A percentile compares a stretch with the other conserved stretches of the same genome.
These are phyloP conservation scores for Eustalomyia histrio DNA, from an alignment of 2,888 invertebrate species.

Conservation along the genomic window DNA sequence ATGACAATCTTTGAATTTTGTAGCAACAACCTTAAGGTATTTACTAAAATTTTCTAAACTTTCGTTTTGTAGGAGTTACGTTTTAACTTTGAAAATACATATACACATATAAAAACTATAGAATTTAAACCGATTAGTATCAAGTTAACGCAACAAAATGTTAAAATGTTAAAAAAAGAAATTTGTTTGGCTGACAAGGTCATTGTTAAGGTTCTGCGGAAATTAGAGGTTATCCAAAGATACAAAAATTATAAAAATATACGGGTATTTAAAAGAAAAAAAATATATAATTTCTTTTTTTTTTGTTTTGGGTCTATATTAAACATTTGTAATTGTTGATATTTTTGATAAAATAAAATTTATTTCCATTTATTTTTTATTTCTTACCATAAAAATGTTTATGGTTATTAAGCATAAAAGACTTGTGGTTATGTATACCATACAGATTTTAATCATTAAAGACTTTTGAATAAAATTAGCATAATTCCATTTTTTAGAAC, in stretches of 20 bases:
- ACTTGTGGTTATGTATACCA: conserved; percentile 28
- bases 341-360: background rate
- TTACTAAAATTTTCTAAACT: conserved; percentile 30
- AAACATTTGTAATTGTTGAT: background rate
- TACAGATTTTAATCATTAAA: conserved; percentile 32
- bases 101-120: conserved; percentile 10
- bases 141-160: background rate
- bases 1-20: conserved; percentile 26
- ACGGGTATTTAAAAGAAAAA: background rate
- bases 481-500: conserved; percentile 15
- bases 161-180: background rate
- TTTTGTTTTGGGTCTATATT: background rate
- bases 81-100: background rate
- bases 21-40: conserved; percentile 19
- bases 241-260: conserved; percentile 30
- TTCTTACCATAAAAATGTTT: background rate
- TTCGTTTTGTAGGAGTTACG: background rate
- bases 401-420: background rate
- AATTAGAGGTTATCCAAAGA: background rate
- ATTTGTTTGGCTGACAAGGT: conserved; percentile 17
- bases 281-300: background rate
- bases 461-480: conserved; percentile 34
- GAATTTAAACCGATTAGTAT: conserved; percentile 21
- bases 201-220: conserved; percentile 21
- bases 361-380: background rate